Evolutionary conservation across 2,888 invertebrate genomes (phyloP).

Genomic region (Sinelater perroti): DNA sequence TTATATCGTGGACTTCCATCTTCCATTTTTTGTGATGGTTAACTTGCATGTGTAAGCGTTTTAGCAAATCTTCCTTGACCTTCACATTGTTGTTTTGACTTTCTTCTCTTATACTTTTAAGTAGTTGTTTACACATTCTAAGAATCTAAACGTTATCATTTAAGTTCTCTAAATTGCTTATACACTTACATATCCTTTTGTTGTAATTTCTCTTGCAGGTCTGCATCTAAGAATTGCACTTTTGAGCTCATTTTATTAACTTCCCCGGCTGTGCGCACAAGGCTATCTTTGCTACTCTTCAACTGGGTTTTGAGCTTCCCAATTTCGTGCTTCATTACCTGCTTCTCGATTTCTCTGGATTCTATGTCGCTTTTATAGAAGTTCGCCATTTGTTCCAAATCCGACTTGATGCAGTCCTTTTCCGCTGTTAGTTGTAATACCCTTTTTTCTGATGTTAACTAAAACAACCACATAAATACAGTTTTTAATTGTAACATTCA

Average conservation of each 20-base stretch:
- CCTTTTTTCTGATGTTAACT: slow-evolving; percentile 67
- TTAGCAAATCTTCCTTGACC: slow-evolving; percentile 64
- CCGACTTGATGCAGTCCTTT: slow-evolving; percentile 67
- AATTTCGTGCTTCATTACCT: slow-evolving; percentile 58
- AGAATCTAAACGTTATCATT: slow-evolving; percentile 5
- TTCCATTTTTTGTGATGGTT: slow-evolving; percentile 71
- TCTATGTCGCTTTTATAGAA: slow-evolving; percentile 66
- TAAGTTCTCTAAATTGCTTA: neutral
- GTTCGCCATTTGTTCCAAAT: slow-evolving; percentile 67
- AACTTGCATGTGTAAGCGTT: slow-evolving; percentile 68
- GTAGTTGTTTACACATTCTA: slow-evolving; percentile 32
- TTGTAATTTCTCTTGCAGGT: slow-evolving; percentile 46
- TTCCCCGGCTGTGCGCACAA: slow-evolving; percentile 50
- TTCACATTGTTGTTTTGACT: slow-evolving; percentile 43
- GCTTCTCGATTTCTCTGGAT: slow-evolving; percentile 68
- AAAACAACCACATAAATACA: slow-evolving; percentile 31
- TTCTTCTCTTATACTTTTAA: slow-evolving; percentile 43
- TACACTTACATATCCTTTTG: slow-evolving; percentile 44
- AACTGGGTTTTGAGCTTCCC: slow-evolving; percentile 58
- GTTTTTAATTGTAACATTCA: neutral
- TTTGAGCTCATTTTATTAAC: slow-evolving; percentile 50
- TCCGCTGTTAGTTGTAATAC: slow-evolving; percentile 67
- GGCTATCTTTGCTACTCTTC: slow-evolving; percentile 51
- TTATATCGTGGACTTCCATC: slow-evolving; percentile 69
- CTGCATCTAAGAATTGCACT: slow-evolving; percentile 50